Base-by-base conservation (phyloP, 2,888 invertebrate genomes). In the Catotricha subobsoleta region DNA sequence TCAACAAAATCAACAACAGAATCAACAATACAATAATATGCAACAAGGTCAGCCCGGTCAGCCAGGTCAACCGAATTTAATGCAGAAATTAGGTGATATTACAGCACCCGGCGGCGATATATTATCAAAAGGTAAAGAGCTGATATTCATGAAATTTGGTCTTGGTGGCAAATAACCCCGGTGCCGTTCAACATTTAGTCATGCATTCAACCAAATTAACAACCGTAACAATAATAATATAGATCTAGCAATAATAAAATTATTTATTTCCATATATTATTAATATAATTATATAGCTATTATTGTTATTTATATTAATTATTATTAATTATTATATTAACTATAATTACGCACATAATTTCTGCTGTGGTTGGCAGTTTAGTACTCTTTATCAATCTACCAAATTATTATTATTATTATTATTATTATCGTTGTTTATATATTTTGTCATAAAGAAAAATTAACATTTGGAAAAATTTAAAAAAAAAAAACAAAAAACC, bases 71-170 rank as follows among this genome's bases (percentile, higher is more conserved):
- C 42, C 42, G 44, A 86, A 84, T 64, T 72, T 87, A 50, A 86
- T 87, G 78, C 83, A 86, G 62, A 87, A 87, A 65, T 75, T 87
- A 59, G 76, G 81, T 53, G 87, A 87, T 60, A 84, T 87, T 68
- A 81, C 86, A 43, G 80, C 80, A 46, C 83, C 86, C 51, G 87
- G 87, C 48, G 86, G 86, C 53, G 87, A 87, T 59, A 84, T 88
- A 51, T 71, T 88, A 53, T 86, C 87, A 57, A 88, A 88, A 65
- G 88, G 88, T 56, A 88, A 90, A 67, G 88, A 88, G 69, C 76
- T 88, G 50, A 84, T 88, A 62, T 88, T 90, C 66, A 88, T 88
- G 80, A 84, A 84, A 67, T 90, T 90, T 64, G 88, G 88, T 50
- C 72, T 88, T 52, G 82, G 83, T 56, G 78, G 78, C 57, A 74